Evolutionary conservation across 2,797 vertebrate species (phyloP), one percentile per base, ranked within the genome.

Genomic region (Urophycis tenuis): DNA sequence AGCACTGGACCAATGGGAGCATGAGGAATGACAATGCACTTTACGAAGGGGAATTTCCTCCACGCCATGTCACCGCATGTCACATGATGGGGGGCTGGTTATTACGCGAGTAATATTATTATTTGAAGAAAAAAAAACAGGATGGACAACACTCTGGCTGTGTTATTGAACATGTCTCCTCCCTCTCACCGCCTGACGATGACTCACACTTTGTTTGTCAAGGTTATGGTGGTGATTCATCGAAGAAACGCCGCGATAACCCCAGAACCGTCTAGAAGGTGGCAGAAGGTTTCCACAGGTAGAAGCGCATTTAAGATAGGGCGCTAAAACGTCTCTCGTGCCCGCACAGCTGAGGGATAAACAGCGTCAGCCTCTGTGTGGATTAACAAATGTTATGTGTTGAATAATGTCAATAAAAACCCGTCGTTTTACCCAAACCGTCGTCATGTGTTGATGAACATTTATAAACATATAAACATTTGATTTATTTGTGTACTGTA

Each of bases 31-130:
- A 92, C 87, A 74, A 25, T 36, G 87, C 81, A 71, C 22, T 78
- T 91, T 87, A 79, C 79, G 76, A 49, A 67, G 36, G 85, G 89
- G 88, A 75, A 73, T 75, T 91, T 86, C 86, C 81, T 30, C 5
- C 73, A 33, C 69, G 79, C 14, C 0, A 53, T 22, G 14, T 74
- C 73, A 60, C 69, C 74, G 14, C 0, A 60, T 25, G 14, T 74
- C 74, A 69, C 73, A 74, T 32, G n/a, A 75, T 32, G 67, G 31
- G 67, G 15, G 67, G 29, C n/a, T 32, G 67, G 31, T 35, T 35
- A 22, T 22, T 33, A 33, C 25, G 12, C 41, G 19, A 49, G n/a
- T 14, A 6, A 25, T 25, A 60, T 60, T 25, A 25, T 60, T 25
- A n/a, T 60, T 25, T 25, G 19, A 5, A 60, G 9, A 45, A 45